A percentile compares a stretch with the other conserved stretches of the same genome.
phyloP scores from a whole-genome alignment of 2,888 invertebrate species.

The Sminthurinus aureus region DNA sequence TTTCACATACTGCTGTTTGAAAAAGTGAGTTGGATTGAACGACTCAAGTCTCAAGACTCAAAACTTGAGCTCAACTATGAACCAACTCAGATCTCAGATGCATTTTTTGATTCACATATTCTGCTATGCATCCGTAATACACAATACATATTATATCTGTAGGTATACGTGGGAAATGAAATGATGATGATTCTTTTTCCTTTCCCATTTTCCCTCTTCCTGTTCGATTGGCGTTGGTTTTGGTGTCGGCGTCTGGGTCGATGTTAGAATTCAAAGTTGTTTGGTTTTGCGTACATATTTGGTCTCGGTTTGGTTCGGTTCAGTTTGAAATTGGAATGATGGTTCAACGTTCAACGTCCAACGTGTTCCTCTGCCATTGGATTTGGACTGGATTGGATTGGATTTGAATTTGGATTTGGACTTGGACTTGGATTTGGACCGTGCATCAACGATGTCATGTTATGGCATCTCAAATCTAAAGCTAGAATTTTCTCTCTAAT shows the following conservation, averaged over 20 bases:
- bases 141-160: too few species aligned
- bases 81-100: neutral
- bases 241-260: neutral
- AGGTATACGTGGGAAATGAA: neutral
- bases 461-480: neutral
- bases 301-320: neutral
- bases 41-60: neutral
- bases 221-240: neutral
- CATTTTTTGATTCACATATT: neutral
- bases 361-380: too few species aligned
- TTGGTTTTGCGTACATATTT: neutral
- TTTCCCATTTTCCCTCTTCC: neutral
- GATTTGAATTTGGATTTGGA: too few species aligned
- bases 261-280: neutral
- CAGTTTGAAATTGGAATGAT: neutral
- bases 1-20: conserved; percentile 16
- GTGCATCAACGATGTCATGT: too few species aligned
- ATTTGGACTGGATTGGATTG: too few species aligned
- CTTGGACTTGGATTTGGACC: too few species aligned
- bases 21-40: conserved; percentile 17
- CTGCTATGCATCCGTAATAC: neutral
- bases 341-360: neutral
- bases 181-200: conserved; percentile 21
- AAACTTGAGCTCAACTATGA: neutral
- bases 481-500: neutral